These are phyloP conservation scores for Camponotus floridanus DNA, from an alignment of 1,140 invertebrate genomes.

Conservation along the genomic window DNA sequence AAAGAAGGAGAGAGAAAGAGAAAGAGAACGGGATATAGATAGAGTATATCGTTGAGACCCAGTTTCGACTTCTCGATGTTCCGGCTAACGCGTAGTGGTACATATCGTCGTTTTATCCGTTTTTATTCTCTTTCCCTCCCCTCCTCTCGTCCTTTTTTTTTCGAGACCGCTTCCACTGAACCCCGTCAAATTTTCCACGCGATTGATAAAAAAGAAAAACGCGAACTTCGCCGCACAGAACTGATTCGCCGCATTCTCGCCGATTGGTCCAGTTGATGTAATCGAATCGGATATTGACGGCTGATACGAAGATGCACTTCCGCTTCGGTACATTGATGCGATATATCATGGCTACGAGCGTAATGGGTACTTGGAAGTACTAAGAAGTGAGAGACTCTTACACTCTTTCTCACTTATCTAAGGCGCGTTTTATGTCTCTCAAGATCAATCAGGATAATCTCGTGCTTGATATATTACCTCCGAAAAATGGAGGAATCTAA, in stretches of 20 bases:
- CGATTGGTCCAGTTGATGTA: conserved; percentile 51
- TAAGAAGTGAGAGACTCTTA: conserved; percentile 5
- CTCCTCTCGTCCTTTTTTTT: conserved; percentile 11
- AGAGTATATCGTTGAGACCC: conserved; percentile 52
- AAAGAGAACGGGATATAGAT: conserved; percentile 9
- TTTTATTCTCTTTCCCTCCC: conserved; percentile 30
- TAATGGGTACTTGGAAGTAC: not conserved
- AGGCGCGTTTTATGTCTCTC: not conserved
- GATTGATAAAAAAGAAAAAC: conserved; percentile 57
- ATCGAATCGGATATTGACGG: conserved; percentile 60
- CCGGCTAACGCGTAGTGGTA: conserved; percentile 14
- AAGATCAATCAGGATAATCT: conserved; percentile 28
- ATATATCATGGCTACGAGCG: conserved; percentile 29
- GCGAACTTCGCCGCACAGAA: conserved; percentile 8
- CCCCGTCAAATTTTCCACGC: conserved; percentile 54
- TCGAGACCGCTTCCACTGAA: conserved; percentile 10
- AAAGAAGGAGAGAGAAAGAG: conserved; percentile 12
- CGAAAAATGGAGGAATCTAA: not conserved
- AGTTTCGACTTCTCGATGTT: conserved; percentile 53
- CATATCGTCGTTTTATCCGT: conserved; percentile 33
- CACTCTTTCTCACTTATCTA: conserved; percentile 44
- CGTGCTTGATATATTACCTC: not conserved
- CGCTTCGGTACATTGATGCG: conserved; percentile 7
- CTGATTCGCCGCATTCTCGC: conserved; percentile 34
- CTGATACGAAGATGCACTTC: conserved; percentile 63